phyloP scores from a whole-genome alignment of 1,140 invertebrate genomes.

The Melanaphis sacchari region DNA sequence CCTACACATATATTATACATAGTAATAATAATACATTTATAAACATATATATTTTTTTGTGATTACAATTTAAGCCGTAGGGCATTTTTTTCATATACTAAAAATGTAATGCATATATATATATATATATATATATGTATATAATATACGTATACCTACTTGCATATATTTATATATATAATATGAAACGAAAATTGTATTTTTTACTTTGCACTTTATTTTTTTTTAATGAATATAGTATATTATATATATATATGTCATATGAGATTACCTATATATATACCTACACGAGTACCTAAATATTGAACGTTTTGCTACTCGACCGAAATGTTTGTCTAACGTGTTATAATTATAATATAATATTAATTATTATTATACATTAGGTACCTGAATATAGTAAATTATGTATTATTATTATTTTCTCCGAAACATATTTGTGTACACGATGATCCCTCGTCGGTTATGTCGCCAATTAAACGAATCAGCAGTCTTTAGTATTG shows the following conservation, averaged over 20 bases:
- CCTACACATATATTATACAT: background rate
- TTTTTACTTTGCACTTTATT: slow-evolving; percentile 42
- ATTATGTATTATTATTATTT: background rate
- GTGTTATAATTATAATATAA: slow-evolving; percentile 8
- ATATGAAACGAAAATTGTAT: slow-evolving; percentile 24
- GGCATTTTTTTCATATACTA: slow-evolving; percentile 41
- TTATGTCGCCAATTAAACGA: background rate
- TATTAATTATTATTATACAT: slow-evolving; percentile 2
- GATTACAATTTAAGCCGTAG: slow-evolving; percentile 38
- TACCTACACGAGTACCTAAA: background rate
- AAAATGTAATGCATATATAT: slow-evolving; percentile 15
- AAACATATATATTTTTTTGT: slow-evolving; percentile 51
- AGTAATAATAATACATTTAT: background rate
- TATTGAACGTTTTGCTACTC: background rate
- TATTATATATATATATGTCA: background rate
- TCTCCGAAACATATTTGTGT: background rate
- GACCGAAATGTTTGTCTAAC: background rate
- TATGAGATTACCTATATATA: background rate
- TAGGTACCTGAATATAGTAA: background rate
- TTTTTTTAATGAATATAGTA: slow-evolving; percentile 21
- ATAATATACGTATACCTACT: slow-evolving; percentile 33
- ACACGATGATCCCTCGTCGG: background rate
- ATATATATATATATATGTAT: background rate
- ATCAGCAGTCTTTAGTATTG: background rate
- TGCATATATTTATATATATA: background rate